phyloP scores from a whole-genome alignment of 2,888 invertebrate species.

The Euzetes globulus region DNA sequence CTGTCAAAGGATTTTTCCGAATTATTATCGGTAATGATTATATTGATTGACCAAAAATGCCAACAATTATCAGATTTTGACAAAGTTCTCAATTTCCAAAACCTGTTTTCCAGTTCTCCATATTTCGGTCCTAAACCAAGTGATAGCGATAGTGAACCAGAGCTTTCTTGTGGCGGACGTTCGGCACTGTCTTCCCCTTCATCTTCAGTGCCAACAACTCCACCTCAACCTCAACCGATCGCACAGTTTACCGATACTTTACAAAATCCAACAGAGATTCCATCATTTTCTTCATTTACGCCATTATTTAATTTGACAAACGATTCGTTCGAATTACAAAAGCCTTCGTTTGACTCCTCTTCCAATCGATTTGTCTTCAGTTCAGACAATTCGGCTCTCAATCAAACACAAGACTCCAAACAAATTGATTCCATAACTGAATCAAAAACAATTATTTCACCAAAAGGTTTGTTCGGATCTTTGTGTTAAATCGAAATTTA shows the following conservation, averaged over 20 bases:
- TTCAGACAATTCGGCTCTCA: background rate
- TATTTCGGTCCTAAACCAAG: slow-evolving; percentile 29
- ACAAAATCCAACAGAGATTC: background rate
- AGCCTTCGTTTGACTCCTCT: background rate
- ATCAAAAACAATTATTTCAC: no score
- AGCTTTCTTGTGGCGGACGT: slow-evolving; percentile 14
- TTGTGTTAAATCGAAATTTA: no score
- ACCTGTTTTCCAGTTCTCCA: slow-evolving; percentile 31
- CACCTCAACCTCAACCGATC: background rate
- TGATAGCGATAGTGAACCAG: slow-evolving; percentile 30
- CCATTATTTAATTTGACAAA: background rate
- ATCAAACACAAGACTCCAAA: no score
- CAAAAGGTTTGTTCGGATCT: no score
- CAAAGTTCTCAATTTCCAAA: background rate
- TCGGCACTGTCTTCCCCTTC: slow-evolving; percentile 6
- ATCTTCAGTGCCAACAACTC: background rate
- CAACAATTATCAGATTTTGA: background rate
- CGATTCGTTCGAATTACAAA: background rate
- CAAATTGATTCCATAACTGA: no score
- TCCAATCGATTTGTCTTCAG: background rate
- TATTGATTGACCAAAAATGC: background rate
- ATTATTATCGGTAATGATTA: slow-evolving; percentile 52
- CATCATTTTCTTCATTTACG: background rate
- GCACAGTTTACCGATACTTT: background rate
- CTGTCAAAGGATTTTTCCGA: slow-evolving; percentile 52